Conservation (phyloP, 30 jellyfish, hydroid and myxozoan genomes). For the Cassiopea xamachana region DNA sequence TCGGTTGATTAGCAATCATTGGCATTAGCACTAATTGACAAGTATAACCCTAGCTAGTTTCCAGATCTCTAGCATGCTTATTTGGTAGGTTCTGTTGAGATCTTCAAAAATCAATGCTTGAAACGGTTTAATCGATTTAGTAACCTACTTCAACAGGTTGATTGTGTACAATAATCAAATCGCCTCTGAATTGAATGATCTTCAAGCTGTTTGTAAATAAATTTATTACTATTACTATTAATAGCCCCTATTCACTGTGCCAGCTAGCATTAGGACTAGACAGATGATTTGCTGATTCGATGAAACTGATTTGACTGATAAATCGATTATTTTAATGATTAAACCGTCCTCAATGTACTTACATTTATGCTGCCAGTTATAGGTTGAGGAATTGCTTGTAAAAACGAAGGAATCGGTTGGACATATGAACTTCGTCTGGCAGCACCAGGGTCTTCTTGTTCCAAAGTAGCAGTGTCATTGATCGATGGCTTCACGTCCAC, state of each 20-base stretch:
- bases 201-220: too few species aligned
- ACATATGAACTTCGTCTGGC: constrained; percentile 12
- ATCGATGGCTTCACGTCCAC: not conserved
- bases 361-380: constrained; percentile 1
- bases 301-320: not conserved
- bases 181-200: too few species aligned
- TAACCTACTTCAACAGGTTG: too few species aligned
- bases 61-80: too few species aligned
- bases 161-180: too few species aligned
- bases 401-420: constrained; percentile 55
- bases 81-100: too few species aligned
- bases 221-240: not conserved
- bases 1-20: too few species aligned
- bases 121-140: too few species aligned
- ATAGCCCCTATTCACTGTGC: not conserved
- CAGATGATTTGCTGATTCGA: not conserved
- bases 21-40: too few species aligned
- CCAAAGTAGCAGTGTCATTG: not conserved
- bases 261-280: not conserved
- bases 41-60: too few species aligned
- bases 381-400: not conserved
- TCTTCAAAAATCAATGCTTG: too few species aligned
- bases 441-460: not conserved
- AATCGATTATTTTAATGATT: not conserved
- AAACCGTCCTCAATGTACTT: not conserved